phyloP scores from a whole-genome alignment of 2,888 invertebrate genomes.

The Oegoconia quadripuncta region DNA sequence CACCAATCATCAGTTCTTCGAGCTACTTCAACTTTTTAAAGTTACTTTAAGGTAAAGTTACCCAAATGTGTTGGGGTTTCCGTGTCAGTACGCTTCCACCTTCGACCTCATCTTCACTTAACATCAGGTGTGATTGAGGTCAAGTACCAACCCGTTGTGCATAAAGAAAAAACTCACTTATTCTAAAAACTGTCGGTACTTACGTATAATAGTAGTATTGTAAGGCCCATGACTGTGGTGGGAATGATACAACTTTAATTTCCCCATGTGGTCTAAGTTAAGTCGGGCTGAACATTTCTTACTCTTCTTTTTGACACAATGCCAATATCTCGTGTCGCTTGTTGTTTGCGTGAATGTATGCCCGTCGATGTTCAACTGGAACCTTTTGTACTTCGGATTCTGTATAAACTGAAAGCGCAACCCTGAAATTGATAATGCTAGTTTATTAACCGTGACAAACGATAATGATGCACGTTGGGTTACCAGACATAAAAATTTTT shows the following conservation, averaged over 20 bases:
- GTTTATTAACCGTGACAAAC: too few species aligned
- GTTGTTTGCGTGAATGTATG: conserved; percentile 25
- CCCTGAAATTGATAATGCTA: not conserved
- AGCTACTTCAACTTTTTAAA: too few species aligned
- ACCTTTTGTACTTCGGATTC: conserved; percentile 14
- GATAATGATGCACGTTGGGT: too few species aligned
- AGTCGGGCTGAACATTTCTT: conserved; percentile 21
- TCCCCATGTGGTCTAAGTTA: conserved; percentile 4
- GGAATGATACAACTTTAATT: conserved; percentile 11
- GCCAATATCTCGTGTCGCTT: conserved; percentile 27
- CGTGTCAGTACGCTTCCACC: too few species aligned
- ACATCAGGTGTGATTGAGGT: too few species aligned
- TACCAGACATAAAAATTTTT: too few species aligned
- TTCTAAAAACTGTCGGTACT: not conserved
- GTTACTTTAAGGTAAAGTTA: too few species aligned
- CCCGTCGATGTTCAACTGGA: conserved; percentile 16
- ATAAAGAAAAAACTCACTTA: not conserved
- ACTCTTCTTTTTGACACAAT: conserved; percentile 22
- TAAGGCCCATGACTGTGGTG: conserved; percentile 20
- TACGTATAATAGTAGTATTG: not conserved
- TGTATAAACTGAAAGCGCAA: conserved; percentile 5
- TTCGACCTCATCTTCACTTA: too few species aligned
- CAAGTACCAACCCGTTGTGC: not conserved
- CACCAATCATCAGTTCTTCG: too few species aligned
- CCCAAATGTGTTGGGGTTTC: too few species aligned